phyloP scores from a whole-genome alignment of 1,140 invertebrate species.

The Drosophila lini region DNA sequence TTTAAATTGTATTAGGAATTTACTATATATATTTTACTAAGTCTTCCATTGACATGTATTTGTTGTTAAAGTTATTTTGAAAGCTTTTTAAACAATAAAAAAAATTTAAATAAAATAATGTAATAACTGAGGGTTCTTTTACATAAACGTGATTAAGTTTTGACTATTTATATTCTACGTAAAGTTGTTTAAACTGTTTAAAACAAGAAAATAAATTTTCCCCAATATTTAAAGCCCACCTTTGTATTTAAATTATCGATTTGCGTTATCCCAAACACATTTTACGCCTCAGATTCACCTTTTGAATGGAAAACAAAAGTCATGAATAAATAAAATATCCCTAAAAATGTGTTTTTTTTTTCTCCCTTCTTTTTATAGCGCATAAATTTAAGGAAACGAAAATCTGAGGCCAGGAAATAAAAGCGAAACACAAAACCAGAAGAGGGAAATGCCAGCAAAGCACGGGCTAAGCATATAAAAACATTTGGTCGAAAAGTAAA shows the following conservation, averaged over 20 bases:
- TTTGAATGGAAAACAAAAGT: slow-evolving; percentile 58
- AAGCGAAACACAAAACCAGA: slow-evolving; percentile 60
- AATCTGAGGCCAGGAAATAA: slow-evolving; percentile 72
- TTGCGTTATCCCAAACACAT: slow-evolving; percentile 20
- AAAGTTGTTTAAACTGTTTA: background rate
- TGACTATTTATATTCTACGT: background rate
- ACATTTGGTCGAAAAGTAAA: slow-evolving; percentile 49
- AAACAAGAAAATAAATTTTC: background rate
- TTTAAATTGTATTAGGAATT: background rate
- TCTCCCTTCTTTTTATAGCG: slow-evolving; percentile 54
- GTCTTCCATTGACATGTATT: too few species aligned
- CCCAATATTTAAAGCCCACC: background rate
- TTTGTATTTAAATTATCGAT: slow-evolving; percentile 43
- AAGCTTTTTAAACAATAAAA: too few species aligned
- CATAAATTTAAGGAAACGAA: slow-evolving; percentile 72
- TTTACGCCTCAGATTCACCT: slow-evolving; percentile 25
- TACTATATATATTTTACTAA: background rate
- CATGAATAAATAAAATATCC: slow-evolving; percentile 68
- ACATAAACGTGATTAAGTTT: accelerated
- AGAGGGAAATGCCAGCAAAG: slow-evolving; percentile 36
- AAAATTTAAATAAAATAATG: background rate
- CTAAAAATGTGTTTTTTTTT: slow-evolving; percentile 42
- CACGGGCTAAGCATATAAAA: slow-evolving; percentile 36
- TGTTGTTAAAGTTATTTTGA: too few species aligned
- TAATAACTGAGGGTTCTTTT: background rate